Percentiles rank a stretch among this genome's conserved stretches.
Conservation (phyloP, 2,888 invertebrate genomes). For the Nomada ruficornis region DNA sequence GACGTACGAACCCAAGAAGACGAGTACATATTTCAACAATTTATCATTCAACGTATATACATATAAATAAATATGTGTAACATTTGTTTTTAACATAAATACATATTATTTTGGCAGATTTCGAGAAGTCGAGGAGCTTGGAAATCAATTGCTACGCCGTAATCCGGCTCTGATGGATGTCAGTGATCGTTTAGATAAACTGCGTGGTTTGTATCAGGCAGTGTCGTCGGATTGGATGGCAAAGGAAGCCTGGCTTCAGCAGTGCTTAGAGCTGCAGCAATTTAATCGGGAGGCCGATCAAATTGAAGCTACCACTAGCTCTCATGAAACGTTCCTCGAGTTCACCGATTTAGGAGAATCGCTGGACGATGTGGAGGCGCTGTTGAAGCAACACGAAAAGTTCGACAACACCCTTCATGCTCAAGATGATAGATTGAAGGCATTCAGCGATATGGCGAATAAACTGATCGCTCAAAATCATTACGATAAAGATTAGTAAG, state of each 20-base stretch:
- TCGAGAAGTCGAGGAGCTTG: slow-evolving; percentile 92
- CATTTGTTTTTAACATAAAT: not conserved
- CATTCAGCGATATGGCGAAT: slow-evolving; percentile 93
- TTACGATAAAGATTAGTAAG: slow-evolving; percentile 92
- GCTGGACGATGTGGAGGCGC: slow-evolving; percentile 95
- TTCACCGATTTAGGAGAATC: slow-evolving; percentile 94
- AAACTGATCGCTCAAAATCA: slow-evolving; percentile 91
- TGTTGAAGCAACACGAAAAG: slow-evolving; percentile 96
- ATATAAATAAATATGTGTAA: too few relatives aligned
- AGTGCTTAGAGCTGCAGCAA: slow-evolving; percentile 94
- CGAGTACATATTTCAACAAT: slow-evolving; percentile 87
- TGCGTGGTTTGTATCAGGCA: slow-evolving; percentile 91
- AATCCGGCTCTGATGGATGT: slow-evolving; percentile 92
- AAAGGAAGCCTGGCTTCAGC: slow-evolving; percentile 93
- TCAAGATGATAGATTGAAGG: slow-evolving; percentile 95
- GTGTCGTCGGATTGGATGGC: slow-evolving; percentile 91
- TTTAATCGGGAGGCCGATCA: slow-evolving; percentile 99
- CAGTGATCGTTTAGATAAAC: slow-evolving; percentile 89
- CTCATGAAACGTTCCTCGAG: slow-evolving; percentile 97
- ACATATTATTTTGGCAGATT: slow-evolving; percentile 85
- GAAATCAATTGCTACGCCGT: slow-evolving; percentile 89
- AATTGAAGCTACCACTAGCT: slow-evolving; percentile 97
- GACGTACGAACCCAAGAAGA: slow-evolving; percentile 96
- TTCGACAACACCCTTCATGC: slow-evolving; percentile 96
- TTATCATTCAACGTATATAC: not conserved